Conservation (phyloP, 2,113 vertebrate genomes). For the Phaethon lepturus region DNA sequence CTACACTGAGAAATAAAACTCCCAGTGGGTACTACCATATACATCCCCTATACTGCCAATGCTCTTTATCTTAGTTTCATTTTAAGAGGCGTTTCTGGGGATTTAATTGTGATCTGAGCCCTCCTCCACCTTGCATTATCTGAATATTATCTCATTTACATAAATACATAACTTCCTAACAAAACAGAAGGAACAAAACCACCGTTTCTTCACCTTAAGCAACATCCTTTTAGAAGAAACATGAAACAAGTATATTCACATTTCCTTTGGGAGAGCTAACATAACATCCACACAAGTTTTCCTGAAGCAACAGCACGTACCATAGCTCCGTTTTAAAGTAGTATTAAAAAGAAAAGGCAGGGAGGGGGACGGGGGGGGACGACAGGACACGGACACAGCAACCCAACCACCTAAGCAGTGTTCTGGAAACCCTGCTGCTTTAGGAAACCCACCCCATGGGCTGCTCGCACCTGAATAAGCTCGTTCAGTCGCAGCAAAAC, state of each 20-base stretch:
- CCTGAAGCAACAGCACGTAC: background rate
- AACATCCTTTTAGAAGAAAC: background rate
- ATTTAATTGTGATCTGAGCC: background rate
- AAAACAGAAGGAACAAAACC: background rate
- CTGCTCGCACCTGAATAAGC: background rate
- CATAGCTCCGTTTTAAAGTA: background rate
- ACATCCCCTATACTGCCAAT: background rate
- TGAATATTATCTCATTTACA: background rate
- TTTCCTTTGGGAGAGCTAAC: background rate
- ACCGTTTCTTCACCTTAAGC: background rate
- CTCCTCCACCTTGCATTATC: background rate
- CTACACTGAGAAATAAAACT: background rate
- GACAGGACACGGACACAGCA: background rate
- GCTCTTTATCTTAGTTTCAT: background rate
- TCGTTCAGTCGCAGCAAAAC: background rate
- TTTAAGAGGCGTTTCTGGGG: background rate
- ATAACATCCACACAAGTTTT: background rate
- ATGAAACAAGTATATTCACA: background rate
- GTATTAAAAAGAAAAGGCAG: background rate
- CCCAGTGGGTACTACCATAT: background rate
- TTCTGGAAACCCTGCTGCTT: background rate
- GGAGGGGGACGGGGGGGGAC: rapidly evolving
- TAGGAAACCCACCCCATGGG: background rate
- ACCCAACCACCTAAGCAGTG: background rate
- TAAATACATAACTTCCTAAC: background rate